A percentile compares a stretch with the other conserved stretches of the same genome.
phyloP scores from a whole-genome alignment of 2,888 invertebrate species.

The Parnassius apollo region DNA sequence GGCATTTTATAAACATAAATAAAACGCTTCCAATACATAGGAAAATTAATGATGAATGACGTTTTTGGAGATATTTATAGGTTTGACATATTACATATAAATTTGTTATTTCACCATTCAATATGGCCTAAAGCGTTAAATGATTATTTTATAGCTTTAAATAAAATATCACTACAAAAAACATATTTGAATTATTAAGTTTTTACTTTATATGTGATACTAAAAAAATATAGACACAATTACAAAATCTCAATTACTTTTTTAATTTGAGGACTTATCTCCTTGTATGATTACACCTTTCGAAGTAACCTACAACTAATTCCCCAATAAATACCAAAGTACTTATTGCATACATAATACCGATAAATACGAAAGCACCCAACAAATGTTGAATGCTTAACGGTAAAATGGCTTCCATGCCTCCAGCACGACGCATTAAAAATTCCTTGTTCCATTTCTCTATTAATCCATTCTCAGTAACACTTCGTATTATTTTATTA shows the following conservation, averaged over 20 bases:
- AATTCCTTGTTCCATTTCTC: slow-evolving; percentile 74
- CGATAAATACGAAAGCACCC: slow-evolving; percentile 73
- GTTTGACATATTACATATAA: too few relatives aligned
- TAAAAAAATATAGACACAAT: too few relatives aligned
- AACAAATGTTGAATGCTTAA: slow-evolving; percentile 66
- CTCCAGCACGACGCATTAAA: slow-evolving; percentile 55
- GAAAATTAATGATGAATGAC: too few relatives aligned
- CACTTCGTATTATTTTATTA: slow-evolving; percentile 70
- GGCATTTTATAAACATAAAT: too few relatives aligned
- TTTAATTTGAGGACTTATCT: not conserved
- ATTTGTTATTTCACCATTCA: too few relatives aligned
- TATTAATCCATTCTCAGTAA: slow-evolving; percentile 74
- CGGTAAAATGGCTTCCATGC: slow-evolving; percentile 55
- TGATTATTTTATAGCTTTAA: too few relatives aligned
- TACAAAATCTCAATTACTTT: not conserved
- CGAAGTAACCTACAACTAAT: slow-evolving; percentile 34
- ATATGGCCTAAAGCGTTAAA: too few relatives aligned
- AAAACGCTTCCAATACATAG: too few relatives aligned
- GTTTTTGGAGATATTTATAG: too few relatives aligned
- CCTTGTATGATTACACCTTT: not conserved
- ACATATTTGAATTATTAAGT: not conserved
- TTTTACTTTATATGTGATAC: too few relatives aligned
- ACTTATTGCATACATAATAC: slow-evolving; percentile 62
- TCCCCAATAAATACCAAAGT: slow-evolving; percentile 62
- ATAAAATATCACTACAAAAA: not conserved